Evolutionary conservation across 92 coral and sea anemone genomes (phyloP).

Genomic region (Parazoanthus swiftii): DNA sequence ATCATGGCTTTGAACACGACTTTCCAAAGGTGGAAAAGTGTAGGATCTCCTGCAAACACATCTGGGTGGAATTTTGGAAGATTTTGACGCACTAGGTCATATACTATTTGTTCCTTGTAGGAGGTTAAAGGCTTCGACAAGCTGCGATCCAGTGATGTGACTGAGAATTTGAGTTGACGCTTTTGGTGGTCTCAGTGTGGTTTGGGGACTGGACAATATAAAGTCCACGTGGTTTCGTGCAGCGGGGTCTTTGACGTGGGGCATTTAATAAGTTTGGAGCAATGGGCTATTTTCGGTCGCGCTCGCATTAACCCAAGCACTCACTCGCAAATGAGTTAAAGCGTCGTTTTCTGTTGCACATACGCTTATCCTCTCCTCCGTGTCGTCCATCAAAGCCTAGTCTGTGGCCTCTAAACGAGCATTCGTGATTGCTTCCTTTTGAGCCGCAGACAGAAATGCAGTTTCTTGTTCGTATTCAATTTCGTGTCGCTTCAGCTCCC

Average conservation of each 20-base stretch:
- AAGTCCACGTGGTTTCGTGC: conserved; percentile 4
- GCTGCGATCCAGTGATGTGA: conserved; percentile 18
- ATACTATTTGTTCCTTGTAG: conserved; percentile 45
- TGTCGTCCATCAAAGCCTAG: conserved; percentile 13
- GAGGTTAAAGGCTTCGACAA: conserved; percentile 26
- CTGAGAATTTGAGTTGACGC: conserved; percentile 9
- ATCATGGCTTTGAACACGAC: conserved; percentile 57
- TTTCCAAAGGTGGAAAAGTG: too few species aligned
- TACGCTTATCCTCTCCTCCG: conserved; percentile 9
- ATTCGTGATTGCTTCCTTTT: conserved; percentile 30
- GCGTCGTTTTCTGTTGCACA: neutral
- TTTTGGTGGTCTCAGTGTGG: conserved; percentile 10
- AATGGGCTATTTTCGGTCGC: conserved; percentile 21
- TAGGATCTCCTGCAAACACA: neutral
- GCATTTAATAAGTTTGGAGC: neutral
- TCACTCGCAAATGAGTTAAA: conserved; percentile 1
- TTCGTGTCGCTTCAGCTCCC: conserved; percentile 45
- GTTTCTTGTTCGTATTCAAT: conserved; percentile 49
- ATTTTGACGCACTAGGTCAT: conserved; percentile 36
- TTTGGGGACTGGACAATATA: conserved; percentile 6
- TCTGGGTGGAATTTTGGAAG: conserved; percentile 44
- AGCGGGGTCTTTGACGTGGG: conserved; percentile 1
- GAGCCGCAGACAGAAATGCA: conserved; percentile 38
- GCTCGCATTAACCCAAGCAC: conserved; percentile 31
- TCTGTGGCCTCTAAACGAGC: conserved; percentile 28